A percentile compares a stretch with the other conserved stretches of the same genome.
These are phyloP conservation scores for Palythoa heliodiscus DNA, from an alignment of 92 coral and sea anemone genomes.

Conservation along the genomic window DNA sequence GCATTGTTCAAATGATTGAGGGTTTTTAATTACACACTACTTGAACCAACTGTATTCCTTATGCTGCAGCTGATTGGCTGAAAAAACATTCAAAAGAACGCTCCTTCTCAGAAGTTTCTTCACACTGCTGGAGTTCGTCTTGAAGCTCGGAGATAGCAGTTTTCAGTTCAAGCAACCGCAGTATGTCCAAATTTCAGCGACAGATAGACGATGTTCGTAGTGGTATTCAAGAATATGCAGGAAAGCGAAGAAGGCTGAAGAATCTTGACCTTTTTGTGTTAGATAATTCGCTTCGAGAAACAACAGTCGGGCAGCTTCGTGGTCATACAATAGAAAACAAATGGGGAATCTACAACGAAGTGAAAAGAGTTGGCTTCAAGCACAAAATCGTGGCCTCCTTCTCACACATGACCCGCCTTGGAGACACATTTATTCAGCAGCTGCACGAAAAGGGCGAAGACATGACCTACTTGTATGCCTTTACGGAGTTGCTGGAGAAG, in stretches of 20 bases:
- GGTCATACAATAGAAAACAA: slow-evolving; percentile 69
- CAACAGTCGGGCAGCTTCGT: slow-evolving; percentile 77
- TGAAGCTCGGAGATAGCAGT: neutral
- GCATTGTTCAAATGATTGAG: too few relatives aligned
- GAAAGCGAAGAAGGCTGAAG: slow-evolving; percentile 51
- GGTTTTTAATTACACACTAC: too few relatives aligned
- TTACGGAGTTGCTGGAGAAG: slow-evolving; percentile 55
- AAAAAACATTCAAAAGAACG: too few relatives aligned
- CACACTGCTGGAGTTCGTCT: too few relatives aligned
- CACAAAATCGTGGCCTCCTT: slow-evolving; percentile 64
- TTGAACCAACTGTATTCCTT: too few relatives aligned
- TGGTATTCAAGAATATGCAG: slow-evolving; percentile 26
- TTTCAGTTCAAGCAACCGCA: neutral
- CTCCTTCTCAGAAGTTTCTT: too few relatives aligned
- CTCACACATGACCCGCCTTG: slow-evolving; percentile 69
- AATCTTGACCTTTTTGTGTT: slow-evolving; percentile 67
- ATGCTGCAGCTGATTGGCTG: too few relatives aligned
- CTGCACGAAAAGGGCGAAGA: slow-evolving; percentile 61
- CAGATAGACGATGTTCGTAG: slow-evolving; percentile 39
- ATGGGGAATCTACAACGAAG: slow-evolving; percentile 60
- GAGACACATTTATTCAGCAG: slow-evolving; percentile 53
- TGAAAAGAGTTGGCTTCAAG: slow-evolving; percentile 61
- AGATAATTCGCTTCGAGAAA: slow-evolving; percentile 87
- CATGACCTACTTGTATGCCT: slow-evolving; percentile 54
- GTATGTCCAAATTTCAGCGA: slow-evolving; percentile 37